Evolutionary conservation across 2,113 vertebrate genomes (phyloP), one percentile per base, ranked within the genome.

Genomic region (Anoplopoma fimbria): DNA sequence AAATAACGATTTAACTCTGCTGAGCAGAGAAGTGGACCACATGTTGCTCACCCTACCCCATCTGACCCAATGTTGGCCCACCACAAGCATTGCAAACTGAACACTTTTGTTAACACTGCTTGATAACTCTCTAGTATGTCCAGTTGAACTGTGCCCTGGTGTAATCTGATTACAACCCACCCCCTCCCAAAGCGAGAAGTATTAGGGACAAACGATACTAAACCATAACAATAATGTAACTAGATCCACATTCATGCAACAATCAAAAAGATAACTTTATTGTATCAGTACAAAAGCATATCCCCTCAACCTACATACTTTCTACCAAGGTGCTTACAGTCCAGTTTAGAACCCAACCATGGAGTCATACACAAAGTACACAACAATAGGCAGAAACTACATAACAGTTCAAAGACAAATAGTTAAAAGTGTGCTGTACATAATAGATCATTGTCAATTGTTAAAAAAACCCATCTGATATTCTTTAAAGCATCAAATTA

Each of bases 261-360:
- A 64, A 81, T 62, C 77, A 90, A 91, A 82, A 85, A 85, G 47
- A 58, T 23, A 87, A 87, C 81, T 93, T 93, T 93, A 94, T 92
- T 93, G 78, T 88, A 61, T 61, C 14, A 27, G 33, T 87, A 83
- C 79, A 92, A 92, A 91, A 82, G 74, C 51, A 84, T 76, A 73
- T 89, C 63, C 84, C 72, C 42, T 72, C 12, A 71, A 78, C 71
- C 51, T 74, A 81, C 70, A 69, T 78, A 80, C 60, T 79, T 65
- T 69, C 65, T 27, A 72, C 38, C 38, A 81, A 81, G 45, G 58
- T 47, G 51, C 65, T 80, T 45, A 73, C 3, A 49, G 69, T 79
- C 57, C 34, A 51, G 34, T 55, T 36, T 40, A 29, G 45, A 62
- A 69, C 58, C 75, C 31, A 65, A 40, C 6, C 65, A 75, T 49